Evolutionary conservation across 1,140 invertebrate species (phyloP).

Genomic region (Polypedilum vanderplanki): DNA sequence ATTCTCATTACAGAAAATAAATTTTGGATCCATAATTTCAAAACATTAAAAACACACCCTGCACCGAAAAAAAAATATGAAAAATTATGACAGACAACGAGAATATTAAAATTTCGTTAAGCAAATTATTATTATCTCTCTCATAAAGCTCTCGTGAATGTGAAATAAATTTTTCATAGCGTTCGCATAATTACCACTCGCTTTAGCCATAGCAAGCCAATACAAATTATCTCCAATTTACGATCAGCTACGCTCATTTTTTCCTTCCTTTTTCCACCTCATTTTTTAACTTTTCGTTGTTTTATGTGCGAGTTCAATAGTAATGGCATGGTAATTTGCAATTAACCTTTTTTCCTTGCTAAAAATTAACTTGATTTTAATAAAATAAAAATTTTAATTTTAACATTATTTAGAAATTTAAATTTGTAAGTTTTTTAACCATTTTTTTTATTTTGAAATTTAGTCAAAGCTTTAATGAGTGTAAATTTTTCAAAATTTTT

Average conservation of each 20-base stretch:
- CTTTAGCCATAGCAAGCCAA: background rate
- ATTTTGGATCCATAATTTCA: too few species aligned
- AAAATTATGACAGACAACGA: background rate
- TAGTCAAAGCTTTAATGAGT: too few species aligned
- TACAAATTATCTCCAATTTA: slow-evolving; percentile 16
- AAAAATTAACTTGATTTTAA: too few species aligned
- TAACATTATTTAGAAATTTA: too few species aligned
- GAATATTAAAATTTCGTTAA: slow-evolving; percentile 14
- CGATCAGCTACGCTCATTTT: slow-evolving; percentile 2
- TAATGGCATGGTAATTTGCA: slow-evolving; percentile 2
- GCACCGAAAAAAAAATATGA: background rate
- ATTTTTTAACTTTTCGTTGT: background rate
- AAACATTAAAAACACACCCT: background rate
- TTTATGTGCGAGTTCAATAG: slow-evolving; percentile 1
- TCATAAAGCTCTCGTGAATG: too few species aligned
- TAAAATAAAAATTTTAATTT: too few species aligned
- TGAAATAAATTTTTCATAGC: slow-evolving; percentile 8
- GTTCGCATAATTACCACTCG: background rate
- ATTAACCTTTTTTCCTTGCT: background rate
- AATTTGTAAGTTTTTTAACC: too few species aligned
- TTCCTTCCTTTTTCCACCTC: background rate
- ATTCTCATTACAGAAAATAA: too few species aligned
- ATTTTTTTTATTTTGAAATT: too few species aligned
- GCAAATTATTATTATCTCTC: background rate
- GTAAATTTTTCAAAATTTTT: too few species aligned